Evolutionary conservation across 2,113 vertebrate genomes (phyloP).

Genomic region (Furnarius figulus): DNA sequence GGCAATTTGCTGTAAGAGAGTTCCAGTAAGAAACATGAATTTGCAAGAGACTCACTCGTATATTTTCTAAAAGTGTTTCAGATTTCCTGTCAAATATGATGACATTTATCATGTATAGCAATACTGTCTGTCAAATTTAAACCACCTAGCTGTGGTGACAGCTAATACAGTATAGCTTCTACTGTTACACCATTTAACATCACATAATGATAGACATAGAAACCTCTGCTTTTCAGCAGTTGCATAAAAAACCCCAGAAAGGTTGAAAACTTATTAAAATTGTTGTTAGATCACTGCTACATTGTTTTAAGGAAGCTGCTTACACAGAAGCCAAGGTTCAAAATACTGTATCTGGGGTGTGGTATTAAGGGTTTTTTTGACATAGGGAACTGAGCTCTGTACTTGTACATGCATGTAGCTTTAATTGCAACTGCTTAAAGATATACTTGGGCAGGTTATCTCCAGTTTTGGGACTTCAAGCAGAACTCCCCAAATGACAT

Average conservation of each 20-base stretch:
- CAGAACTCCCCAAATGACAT: not conserved
- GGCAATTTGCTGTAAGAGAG: not conserved
- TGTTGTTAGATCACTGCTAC: not conserved
- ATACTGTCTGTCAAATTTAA: not conserved
- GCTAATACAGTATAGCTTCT: not conserved
- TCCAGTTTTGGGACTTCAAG: not conserved
- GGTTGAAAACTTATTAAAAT: not conserved
- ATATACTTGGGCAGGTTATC: not conserved
- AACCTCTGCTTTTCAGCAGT: not conserved
- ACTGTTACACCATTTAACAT: not conserved
- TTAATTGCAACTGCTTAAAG: not conserved
- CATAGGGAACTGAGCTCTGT: not conserved
- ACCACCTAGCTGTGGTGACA: fast-evolving
- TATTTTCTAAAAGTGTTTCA: not conserved
- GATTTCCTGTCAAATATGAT: not conserved
- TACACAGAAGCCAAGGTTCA: not conserved
- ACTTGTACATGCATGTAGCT: fast-evolving
- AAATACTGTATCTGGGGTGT: not conserved
- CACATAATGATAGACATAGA: not conserved
- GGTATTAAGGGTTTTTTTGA: not conserved
- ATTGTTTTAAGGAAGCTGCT: not conserved
- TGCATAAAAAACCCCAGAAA: not conserved
- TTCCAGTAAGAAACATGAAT: conserved; percentile 48
- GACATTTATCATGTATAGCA: not conserved
- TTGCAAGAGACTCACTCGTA: not conserved